Base-by-base conservation (phyloP, 2,888 invertebrate genomes). In the Phengaris arion region DNA sequence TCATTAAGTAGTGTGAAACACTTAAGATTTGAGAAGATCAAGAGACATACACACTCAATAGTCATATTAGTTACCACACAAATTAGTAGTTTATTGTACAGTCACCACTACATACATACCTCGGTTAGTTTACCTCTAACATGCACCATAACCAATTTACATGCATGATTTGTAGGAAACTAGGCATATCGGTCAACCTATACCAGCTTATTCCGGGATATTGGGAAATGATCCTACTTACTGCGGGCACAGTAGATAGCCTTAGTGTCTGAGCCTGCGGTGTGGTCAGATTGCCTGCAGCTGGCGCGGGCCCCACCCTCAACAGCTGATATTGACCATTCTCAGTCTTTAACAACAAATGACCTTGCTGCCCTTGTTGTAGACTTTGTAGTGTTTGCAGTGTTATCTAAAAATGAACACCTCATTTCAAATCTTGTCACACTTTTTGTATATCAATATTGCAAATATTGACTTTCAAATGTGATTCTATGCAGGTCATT, bases 321-420 rank as follows among this genome's bases (percentile, higher is more conserved):
- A 99, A 94, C 89, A 99, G 94, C 92, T 99, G 98, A 93, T 97
- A 97, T 91, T 98, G 98, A 86, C 99, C 99, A 94, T 97, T 98
- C 94, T 99, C 99, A 87, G 98, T 99, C 95, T 98, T 98, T 90
- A 99, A 95, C 88, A 99, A 95, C 89, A 99, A 95, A 91, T 95
- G 95, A 89, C 98, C 97, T 91, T 97, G 97, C 90, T 98, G 97
- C 88, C 97, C 97, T 82, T 97, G 96, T 94, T 97, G 98, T 81
- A 97, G 95, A 87, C 96, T 96, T 91, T 97, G 97, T 85, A 98
- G 95, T 86, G 97, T 95, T 94, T 97, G 97, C 92, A 98, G 95
- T 85, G 98, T 98, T 94, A 98, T 96, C 96, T 97, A 96, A 94
- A 95, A 91, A 91, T 87, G 85, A 90, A 90, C 86, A 87, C 89